Evolutionary conservation across 2,797 vertebrate species (phyloP).

Genomic region (Benthosema pterotum): DNA sequence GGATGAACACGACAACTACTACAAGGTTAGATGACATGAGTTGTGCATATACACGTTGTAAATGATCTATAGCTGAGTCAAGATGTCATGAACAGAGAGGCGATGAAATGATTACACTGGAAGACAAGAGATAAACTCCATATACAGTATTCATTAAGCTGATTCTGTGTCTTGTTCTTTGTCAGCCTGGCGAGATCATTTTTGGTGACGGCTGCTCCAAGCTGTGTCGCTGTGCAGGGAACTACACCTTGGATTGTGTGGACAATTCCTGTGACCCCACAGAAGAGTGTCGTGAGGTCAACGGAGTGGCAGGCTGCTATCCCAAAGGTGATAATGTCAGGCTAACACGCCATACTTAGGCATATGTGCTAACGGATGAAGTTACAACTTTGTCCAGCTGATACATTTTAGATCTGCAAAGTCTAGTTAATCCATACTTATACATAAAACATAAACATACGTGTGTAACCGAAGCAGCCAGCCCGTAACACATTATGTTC

Average conservation of each 20-base stretch:
- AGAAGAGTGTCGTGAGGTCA: slow-evolving; percentile 57
- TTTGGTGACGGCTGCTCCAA: slow-evolving; percentile 57
- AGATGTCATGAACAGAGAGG: not conserved
- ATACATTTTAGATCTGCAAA: no score
- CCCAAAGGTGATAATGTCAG: slow-evolving; percentile 50
- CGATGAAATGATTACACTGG: not conserved
- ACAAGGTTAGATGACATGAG: slow-evolving; percentile 52
- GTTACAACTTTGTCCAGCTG: no score
- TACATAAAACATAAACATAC: no score
- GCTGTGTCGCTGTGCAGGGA: slow-evolving; percentile 61
- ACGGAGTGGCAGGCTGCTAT: slow-evolving; percentile 38
- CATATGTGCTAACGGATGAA: no score
- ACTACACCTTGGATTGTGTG: slow-evolving; percentile 62
- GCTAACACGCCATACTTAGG: no score
- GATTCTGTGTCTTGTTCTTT: not conserved
- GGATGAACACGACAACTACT: slow-evolving; percentile 54
- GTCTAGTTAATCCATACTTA: no score
- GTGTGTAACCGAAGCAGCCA: no score
- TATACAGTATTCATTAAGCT: not conserved
- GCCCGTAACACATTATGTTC: no score
- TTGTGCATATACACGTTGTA: not conserved
- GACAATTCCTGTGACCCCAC: slow-evolving; percentile 54
- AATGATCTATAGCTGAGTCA: not conserved
- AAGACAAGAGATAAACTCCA: not conserved
- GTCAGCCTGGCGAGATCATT: slow-evolving; percentile 43